Evolutionary conservation across 2,888 invertebrate species (phyloP), one percentile per base, ranked within the genome.

Genomic region (Mystacides longicornis): DNA sequence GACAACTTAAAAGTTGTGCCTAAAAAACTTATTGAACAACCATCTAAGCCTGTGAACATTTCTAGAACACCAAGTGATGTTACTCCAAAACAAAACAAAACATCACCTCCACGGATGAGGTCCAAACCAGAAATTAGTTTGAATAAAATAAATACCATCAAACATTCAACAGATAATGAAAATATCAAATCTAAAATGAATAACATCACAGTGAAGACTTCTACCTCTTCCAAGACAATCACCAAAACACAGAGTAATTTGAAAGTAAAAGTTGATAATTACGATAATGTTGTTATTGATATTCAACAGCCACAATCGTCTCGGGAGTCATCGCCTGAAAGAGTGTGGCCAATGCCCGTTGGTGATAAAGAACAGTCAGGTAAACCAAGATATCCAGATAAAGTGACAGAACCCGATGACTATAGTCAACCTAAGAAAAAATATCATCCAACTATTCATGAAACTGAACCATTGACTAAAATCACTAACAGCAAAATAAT

Each of bases 331-430:
- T 85, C 87, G 3, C 87, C 87, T 0, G 86, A 87, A 65, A 79
- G 82, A 58, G 80, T 86, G 54, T 82, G 84, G 63, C 85, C 86
- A 1, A 80, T 81, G 9, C 85, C 85, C 0, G 77, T 84, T 3
- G 77, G 79, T 37, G 76, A 80, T 5, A 72, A 74, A 49, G 81
- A 80, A 49, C 80, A 80, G 57, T 76, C 79, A 1, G 80, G 81
- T 49, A 79, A 77, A 52, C 85, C 86, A 2, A 77, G 88, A 54
- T 86, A 84, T 66, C 88, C 89, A 0, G 87, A 89, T 67, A 80
- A 81, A 64, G 82, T 88, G 0, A 81, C 78, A 64, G 88, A 89
- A 67, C 88, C 89, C 1, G 88, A 87, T 61, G 87, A 88, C 64
- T 81, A 80, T 31, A 68, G 64, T 1, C 72, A 74, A 11, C 67